Base-by-base conservation (phyloP, 2,797 vertebrate species). In the Macropodus opercularis region DNA sequence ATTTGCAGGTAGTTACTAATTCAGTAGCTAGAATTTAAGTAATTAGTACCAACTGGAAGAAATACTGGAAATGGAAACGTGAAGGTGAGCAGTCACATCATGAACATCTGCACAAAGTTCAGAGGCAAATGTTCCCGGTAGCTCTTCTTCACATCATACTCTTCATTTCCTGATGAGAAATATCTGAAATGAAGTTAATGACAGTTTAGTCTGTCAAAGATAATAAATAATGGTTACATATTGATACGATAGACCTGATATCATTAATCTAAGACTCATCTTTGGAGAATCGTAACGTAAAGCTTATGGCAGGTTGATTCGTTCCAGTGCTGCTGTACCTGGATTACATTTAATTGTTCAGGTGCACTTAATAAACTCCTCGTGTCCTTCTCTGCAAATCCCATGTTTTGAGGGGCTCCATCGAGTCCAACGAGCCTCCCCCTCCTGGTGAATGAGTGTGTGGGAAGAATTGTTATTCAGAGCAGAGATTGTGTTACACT, bases 401-500 rank as follows among this genome's bases (percentile, higher is more conserved):
- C 23, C 31, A 17, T 24, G 12, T 17, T 52, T 49, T 51, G 14
- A 32, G 23, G 22, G 5, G 9, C 60, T 40, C 13, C 34, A 9
- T 6, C 6, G 3, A 23, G 44, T 65, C 41, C 21, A 14, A 40
- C 43, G 35, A 39, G 8, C 12, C 21, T 44, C 55, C 40, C 36
- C 36, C 52, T 64, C 34, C 15, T 3, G 9, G n/a, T 49, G 43
- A 69, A 48, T 53, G 56, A 57, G 59, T 38, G 42, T 51, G 52
- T 39, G 57, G 44, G 29, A 31, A 22, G 39, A 44, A 60, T 63
- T 52, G 39, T 56, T 64, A 77, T 72, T 62, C 39, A 17, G 68
- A 63, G 65, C 51, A 43, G 42, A 56, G 66, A 67, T 77, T 66
- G 32, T 52, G 58, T 79, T 83, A 63, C 79, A 47, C 38, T 35